Evolutionary conservation across 1,140 invertebrate genomes (phyloP).

Genomic region (Argopecten irradians): DNA sequence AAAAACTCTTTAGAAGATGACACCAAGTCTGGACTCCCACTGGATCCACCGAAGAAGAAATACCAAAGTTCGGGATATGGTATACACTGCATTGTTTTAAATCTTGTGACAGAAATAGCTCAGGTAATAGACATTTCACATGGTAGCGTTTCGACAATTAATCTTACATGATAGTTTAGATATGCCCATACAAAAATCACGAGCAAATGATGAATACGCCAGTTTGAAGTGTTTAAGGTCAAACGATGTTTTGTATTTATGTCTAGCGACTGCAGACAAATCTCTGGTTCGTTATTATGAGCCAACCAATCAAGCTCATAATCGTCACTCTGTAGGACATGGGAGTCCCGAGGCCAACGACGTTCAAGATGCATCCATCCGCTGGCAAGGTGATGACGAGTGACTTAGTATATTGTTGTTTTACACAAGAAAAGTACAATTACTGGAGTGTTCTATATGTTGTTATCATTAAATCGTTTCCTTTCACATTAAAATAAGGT

Average conservation of each 20-base stretch:
- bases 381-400: slow-evolving; percentile 19
- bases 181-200: too few relatives aligned
- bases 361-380: background rate
- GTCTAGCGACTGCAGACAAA: background rate
- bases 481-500: too few relatives aligned
- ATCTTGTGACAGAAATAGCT: too few relatives aligned
- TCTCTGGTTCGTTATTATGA: slow-evolving; percentile 23
- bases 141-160: too few relatives aligned
- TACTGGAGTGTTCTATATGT: background rate
- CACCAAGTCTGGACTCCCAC: background rate
- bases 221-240: too few relatives aligned
- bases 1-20: background rate
- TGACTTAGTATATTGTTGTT: background rate
- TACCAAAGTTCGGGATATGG: too few relatives aligned
- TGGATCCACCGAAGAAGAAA: background rate
- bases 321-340: slow-evolving; percentile 28
- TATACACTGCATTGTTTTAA: too few relatives aligned
- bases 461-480: too few relatives aligned
- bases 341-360: slow-evolving; percentile 24
- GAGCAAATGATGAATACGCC: too few relatives aligned
- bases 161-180: too few relatives aligned
- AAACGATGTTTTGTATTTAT: background rate
- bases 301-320: background rate
- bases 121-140: too few relatives aligned
- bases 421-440: background rate